Base-by-base conservation (phyloP, 1,140 invertebrate species). In the Lepidurus apus region DNA sequence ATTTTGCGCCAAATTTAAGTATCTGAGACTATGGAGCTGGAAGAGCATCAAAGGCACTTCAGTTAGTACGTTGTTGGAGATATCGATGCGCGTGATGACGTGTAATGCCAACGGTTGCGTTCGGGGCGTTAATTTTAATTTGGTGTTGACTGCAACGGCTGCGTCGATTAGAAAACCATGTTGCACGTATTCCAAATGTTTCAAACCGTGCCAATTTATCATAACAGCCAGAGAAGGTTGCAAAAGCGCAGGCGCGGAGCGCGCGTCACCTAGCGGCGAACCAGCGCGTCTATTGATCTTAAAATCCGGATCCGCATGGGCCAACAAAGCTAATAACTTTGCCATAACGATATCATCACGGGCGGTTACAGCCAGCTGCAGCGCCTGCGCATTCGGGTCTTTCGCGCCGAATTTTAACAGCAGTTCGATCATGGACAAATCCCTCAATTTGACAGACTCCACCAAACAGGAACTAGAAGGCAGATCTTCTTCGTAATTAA, bases 141-240 rank as follows among this genome's bases (percentile, higher is more conserved):
- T 93, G 34, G 91, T 91, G 85, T 97, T 97, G 0, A 96, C 89
- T 79, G 92, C 90, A 42, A 96, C 84, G 4, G 94, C 92, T 0
- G 95, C 94, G 80, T 92, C 91, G 11, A 88, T 84, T 9, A 99
- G 84, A 95, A 96, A 98, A 76, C 94, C 91, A 43, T 92, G 88
- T 77, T 84, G 91, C 86, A 81, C 88, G 86, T 44, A 93, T 84
- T 80, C 90, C 34, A 91, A 88, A 84, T 91, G 91, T 76, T 91
- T 89, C 81, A 95, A 91, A 81, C 93, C 90, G 81, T 98, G 93
- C 97, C 97, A 99, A 85, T 97, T 95, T 5, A 99, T 90, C 89
- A 96, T 96, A 0, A 96, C 95, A 0, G 96, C 89, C 53, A 89
- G 90, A 76, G 92, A 91, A 7, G 96, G 96, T 83, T 94, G 94